phyloP scores from a whole-genome alignment of 2,888 invertebrate species.

The Tryphoninae sp. region DNA sequence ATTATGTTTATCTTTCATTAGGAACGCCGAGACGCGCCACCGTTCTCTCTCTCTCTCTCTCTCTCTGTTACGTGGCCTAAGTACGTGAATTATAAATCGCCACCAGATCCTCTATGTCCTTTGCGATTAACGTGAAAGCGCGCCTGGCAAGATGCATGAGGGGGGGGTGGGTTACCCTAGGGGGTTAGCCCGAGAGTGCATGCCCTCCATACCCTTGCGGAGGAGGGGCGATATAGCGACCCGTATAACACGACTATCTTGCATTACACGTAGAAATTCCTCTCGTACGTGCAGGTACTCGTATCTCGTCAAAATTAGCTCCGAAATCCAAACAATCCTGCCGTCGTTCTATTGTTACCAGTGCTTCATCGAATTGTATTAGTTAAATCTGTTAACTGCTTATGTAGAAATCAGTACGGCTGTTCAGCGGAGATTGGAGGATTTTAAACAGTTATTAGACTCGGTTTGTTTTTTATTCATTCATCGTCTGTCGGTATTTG shows the following conservation, averaged over 20 bases:
- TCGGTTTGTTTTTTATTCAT: too few species aligned
- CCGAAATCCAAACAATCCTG: slow-evolving; percentile 23
- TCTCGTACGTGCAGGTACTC: not conserved
- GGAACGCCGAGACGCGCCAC: slow-evolving; percentile 69
- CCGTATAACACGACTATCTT: not conserved
- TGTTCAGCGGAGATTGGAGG: not conserved
- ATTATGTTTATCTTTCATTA: slow-evolving; percentile 81
- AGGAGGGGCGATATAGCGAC: not conserved
- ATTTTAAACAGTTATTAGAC: not conserved
- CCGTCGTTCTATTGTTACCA: slow-evolving; percentile 41
- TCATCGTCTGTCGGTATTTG: too few species aligned
- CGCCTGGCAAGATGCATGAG: not conserved
- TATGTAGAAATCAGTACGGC: not conserved
- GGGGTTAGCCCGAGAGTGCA: not conserved
- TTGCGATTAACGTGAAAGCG: slow-evolving; percentile 1
- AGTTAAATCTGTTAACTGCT: slow-evolving; percentile 30
- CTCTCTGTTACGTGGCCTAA: slow-evolving; percentile 63
- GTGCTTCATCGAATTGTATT: slow-evolving; percentile 50
- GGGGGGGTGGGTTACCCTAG: slow-evolving; percentile 8
- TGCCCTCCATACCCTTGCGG: not conserved
- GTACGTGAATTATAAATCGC: slow-evolving; percentile 76
- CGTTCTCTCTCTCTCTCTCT: not conserved
- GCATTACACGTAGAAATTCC: slow-evolving; percentile 1
- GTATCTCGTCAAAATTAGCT: slow-evolving; percentile 22
- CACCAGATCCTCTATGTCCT: slow-evolving; percentile 57